Evolutionary conservation across 1,140 invertebrate species (phyloP).

Genomic region (Formica exsecta): DNA sequence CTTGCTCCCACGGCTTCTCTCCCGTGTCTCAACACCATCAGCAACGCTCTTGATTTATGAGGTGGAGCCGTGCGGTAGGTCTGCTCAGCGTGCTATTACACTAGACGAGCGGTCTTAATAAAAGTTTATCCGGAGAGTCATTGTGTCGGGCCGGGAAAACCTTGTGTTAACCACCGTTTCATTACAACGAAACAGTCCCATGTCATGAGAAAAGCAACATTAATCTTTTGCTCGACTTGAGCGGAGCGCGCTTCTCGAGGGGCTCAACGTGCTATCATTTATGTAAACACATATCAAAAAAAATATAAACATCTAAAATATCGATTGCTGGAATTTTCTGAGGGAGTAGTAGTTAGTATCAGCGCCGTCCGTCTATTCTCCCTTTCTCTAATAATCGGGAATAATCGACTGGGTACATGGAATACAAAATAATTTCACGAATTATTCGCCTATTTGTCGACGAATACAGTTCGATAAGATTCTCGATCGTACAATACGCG

Average conservation of each 20-base stretch:
- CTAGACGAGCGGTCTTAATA: constrained; percentile 58
- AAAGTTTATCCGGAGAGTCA: constrained; percentile 55
- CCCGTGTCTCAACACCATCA: constrained; percentile 75
- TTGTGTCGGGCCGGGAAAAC: constrained; percentile 61
- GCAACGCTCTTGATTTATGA: constrained; percentile 82
- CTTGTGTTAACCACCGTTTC: constrained; percentile 64
- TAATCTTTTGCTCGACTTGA: constrained; percentile 43
- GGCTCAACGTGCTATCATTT: not conserved
- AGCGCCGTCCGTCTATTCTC: not conserved
- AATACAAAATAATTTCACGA: not conserved
- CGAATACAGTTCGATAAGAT: not conserved
- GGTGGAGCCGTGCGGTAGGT: constrained; percentile 45
- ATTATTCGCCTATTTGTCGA: not conserved
- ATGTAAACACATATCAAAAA: constrained; percentile 7
- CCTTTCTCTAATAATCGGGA: not conserved
- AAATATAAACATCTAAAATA: not conserved
- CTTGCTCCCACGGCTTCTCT: constrained; percentile 73
- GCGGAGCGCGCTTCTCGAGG: not conserved
- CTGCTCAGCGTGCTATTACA: constrained; percentile 51
- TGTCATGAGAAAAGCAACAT: constrained; percentile 57
- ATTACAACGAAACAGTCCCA: constrained; percentile 60
- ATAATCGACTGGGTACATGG: not conserved
- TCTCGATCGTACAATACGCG: not conserved
- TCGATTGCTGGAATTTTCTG: not conserved
- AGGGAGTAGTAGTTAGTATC: not conserved